Percentiles rank a stretch among this genome's conserved stretches.
Conservation (phyloP, 2,888 invertebrate species). For the Argyresthia albistria region DNA sequence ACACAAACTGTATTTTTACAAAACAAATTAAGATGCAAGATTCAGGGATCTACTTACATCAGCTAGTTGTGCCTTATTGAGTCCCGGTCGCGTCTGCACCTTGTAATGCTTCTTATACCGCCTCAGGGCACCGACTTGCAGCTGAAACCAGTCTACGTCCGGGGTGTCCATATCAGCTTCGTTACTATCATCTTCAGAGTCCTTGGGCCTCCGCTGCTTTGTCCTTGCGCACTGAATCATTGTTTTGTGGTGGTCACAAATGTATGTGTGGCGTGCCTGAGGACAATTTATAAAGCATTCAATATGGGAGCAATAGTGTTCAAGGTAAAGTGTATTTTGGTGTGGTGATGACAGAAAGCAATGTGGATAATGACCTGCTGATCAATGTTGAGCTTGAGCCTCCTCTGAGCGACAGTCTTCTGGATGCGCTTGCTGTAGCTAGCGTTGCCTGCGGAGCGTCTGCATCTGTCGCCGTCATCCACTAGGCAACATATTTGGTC, state of each 20-base stretch:
- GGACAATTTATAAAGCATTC: constrained; percentile 13
- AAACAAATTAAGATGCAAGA: not conserved
- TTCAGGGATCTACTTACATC: constrained; percentile 80
- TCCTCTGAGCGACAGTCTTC: constrained; percentile 93
- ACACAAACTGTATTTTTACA: too few species aligned
- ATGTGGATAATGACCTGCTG: constrained; percentile 46
- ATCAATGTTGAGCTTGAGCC: constrained; percentile 91
- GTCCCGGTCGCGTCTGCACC: constrained; percentile 89
- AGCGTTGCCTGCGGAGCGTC: constrained; percentile 92
- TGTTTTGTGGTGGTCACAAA: constrained; percentile 96
- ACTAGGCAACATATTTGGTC: constrained; percentile 95
- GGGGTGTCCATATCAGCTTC: constrained; percentile 93
- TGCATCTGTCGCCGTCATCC: constrained; percentile 90
- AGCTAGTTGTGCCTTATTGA: constrained; percentile 95
- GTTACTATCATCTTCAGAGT: constrained; percentile 95
- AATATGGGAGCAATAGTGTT: too few species aligned
- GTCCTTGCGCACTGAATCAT: constrained; percentile 96
- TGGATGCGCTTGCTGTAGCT: constrained; percentile 97
- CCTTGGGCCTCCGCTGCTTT: constrained; percentile 88
- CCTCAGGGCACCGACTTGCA: constrained; percentile 94
- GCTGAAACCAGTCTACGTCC: constrained; percentile 93
- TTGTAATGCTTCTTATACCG: constrained; percentile 96
- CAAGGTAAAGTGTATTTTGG: too few species aligned
- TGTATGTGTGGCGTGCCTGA: constrained; percentile 94
- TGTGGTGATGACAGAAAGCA: constrained; percentile 1